Percentiles rank a stretch among this genome's conserved stretches.
Conservation (phyloP, 2,113 vertebrate species). For the Myotis davidii region DNA sequence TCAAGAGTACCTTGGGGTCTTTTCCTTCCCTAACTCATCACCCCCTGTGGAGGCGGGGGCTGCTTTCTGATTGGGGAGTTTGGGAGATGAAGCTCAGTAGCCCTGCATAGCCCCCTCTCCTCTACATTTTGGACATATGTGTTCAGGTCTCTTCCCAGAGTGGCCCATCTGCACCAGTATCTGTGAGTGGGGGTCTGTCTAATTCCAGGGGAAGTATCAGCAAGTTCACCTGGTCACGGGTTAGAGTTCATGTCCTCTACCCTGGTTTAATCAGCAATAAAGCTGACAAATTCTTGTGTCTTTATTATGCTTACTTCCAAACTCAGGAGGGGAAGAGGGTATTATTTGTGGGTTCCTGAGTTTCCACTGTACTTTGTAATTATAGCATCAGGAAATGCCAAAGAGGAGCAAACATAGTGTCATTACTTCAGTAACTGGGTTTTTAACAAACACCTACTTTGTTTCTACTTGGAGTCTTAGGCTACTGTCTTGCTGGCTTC, state of each 20-base stretch:
- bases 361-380: not conserved
- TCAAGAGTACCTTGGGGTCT: not conserved
- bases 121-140: not conserved
- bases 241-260: not conserved
- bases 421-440: not conserved
- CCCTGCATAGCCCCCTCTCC: not conserved
- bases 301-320: not conserved
- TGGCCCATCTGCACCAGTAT: too few relatives aligned
- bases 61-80: not conserved
- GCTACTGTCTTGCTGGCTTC: not conserved
- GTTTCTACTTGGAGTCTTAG: not conserved
- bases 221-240: not conserved
- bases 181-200: not conserved
- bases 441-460: not conserved
- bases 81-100: not conserved
- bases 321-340: not conserved
- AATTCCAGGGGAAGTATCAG: not conserved
- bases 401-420: not conserved
- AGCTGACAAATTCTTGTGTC: not conserved
- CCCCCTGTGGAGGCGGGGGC: rapidly evolving
- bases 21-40: not conserved
- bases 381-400: not conserved
- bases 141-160: not conserved
- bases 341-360: not conserved
- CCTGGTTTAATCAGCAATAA: not conserved